Evolutionary conservation across 2,113 vertebrate species (phyloP).

Genomic region (Geococcyx californianus): DNA sequence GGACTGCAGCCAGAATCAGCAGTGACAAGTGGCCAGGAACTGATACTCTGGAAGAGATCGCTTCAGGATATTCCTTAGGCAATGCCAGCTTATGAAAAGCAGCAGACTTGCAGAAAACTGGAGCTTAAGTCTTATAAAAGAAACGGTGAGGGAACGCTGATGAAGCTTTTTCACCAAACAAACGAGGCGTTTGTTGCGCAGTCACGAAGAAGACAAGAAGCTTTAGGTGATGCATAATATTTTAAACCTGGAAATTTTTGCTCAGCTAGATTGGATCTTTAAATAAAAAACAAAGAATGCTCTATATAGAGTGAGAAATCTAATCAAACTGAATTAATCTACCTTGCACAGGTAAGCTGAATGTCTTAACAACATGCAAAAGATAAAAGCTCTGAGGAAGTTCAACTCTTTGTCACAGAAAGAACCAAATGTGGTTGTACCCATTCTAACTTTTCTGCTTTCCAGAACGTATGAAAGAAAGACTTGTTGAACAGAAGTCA

Average conservation of each 20-base stretch:
- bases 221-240: not conserved
- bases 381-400: not conserved
- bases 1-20: not conserved
- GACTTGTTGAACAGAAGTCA: not conserved
- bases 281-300: slow-evolving; percentile 11
- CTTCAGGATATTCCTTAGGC: not conserved
- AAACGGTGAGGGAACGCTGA: not conserved
- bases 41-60: not conserved
- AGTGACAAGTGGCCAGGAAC: not conserved
- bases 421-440: not conserved
- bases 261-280: not conserved
- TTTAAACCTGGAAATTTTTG: not conserved
- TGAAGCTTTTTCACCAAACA: not conserved
- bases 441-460: not conserved
- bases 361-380: not conserved
- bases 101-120: not conserved
- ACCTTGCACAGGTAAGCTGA: not conserved
- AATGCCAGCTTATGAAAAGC: not conserved
- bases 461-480: not conserved
- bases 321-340: slow-evolving; percentile 14
- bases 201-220: not conserved
- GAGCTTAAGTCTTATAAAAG: not conserved
- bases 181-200: not conserved
- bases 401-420: not conserved
- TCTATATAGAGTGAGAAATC: not conserved